Evolutionary conservation across 2,797 vertebrate species (phyloP), one percentile per base, ranked within the genome.

Genomic region (Labeo calbasu): DNA sequence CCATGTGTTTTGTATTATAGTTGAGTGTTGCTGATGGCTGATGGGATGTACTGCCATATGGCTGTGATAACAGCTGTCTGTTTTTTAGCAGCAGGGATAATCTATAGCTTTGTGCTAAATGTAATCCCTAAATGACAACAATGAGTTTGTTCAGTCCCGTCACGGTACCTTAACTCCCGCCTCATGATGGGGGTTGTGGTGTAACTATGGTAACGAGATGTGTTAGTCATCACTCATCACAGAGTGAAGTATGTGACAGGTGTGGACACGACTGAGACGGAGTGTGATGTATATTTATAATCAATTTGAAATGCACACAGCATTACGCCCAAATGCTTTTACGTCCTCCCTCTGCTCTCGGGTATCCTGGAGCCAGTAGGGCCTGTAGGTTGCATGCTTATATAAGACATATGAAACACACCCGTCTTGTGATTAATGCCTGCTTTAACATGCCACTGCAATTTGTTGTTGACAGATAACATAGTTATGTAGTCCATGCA

Each of bases 141-240:
- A 53, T 65, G 57, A 73, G 68, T 55, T 81, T n/a, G 32, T 55
- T 84, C 4, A 72, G 43, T 78, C 51, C 32, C 43, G 43, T 84
- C 77, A 80, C 23, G n/a, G 32, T 25, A 79, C 83, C 32, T 21
- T 53, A 80, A 73, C 55, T 48, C 36, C 59, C 13, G 3, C 25
- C 43, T 63, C 23, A 73, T 43, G 59, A 81, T 70, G 61, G 21
- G 50, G 48, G 28, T 51, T 70, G 32, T 25, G 46, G 11, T 72
- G 77, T 85, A 77, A 73, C 83, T 82, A 79, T 82, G 83, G 79
- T 84, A 82, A 84, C 83, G 3, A 17, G 28, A 46, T 46, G 69
- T 76, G 77, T 81, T 82, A 63, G 25, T 50, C 75, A 78, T 81
- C 43, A 63, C 51, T 50, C 75, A 78, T 81, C 32, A 63, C 59